Base-by-base conservation (phyloP, 2,888 invertebrate genomes). In the Acanthosepion esculentum region DNA sequence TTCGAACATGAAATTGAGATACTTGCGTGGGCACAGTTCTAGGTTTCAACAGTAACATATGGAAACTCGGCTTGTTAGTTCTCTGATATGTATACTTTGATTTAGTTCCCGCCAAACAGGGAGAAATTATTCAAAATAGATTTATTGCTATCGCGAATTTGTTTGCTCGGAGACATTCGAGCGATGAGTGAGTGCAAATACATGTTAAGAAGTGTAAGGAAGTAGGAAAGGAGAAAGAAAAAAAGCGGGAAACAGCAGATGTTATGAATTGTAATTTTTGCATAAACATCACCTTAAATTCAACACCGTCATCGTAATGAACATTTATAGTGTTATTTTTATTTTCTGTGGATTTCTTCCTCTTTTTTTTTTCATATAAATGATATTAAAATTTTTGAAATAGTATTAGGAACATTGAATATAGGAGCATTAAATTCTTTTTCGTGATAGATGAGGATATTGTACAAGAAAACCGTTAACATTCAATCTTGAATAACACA, bases 211-310 rank as follows among this genome's bases (percentile, higher is more conserved):
- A 78, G n/a, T 20, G n/a, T 33, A n/a, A 15, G 18, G 33, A 78
- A 33, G 15, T 8, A 29, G n/a, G 78, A 10, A n/a, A 78, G 10
- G 15, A 33, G 1, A n/a, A 78, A 33, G 15, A 23, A 20, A 20
- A 20, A 59, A 23, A 3, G 23, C 23, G 59, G 59, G 23, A 59
- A 59, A 33, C 78, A n/a, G 78, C 78, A 78, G 78, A n/a, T 78
- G 78, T n/a, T 78, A 78, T 78, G 78, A 78, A 78, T 78, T 78
- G 78, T n/a, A 78, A 78, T 78, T 78, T n/a, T n/a, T 33, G 78
- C 78, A 78, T n/a, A 12, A 78, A 33, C n/a, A 78, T 78, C 18
- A n/a, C 78, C n/a, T 78, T 78, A 5, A 78, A 59, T 6, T 78
- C 78, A 78, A 10, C 78, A 78, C 7, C 78, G 10, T 78, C 29